These are phyloP conservation scores for Aleiodes alternator DNA, from an alignment of 2,888 invertebrate genomes.

Conservation along the genomic window DNA sequence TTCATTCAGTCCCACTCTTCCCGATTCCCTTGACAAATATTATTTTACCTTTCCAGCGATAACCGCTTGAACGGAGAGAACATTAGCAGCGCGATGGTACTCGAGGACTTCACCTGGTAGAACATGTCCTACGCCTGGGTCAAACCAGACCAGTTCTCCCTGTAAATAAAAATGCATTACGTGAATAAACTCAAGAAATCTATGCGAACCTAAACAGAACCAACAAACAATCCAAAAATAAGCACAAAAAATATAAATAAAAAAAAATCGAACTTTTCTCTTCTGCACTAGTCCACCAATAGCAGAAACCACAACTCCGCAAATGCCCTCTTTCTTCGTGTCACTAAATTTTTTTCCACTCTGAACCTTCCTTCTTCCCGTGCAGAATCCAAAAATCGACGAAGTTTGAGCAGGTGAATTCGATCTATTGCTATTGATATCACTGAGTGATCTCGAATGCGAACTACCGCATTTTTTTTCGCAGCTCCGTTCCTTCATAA, in stretches of 20 bases:
- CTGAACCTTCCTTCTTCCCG: slow-evolving; percentile 64
- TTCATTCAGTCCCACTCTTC: not conserved
- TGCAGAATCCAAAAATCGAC: slow-evolving; percentile 72
- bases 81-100: slow-evolving; percentile 92
- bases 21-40: not conserved
- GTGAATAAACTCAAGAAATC: not conserved
- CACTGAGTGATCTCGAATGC: slow-evolving; percentile 60
- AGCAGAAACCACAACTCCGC: slow-evolving; percentile 31
- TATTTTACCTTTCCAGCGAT: slow-evolving; percentile 88
- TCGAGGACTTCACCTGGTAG: slow-evolving; percentile 94
- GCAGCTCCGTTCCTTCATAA: not conserved
- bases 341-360: slow-evolving; percentile 53
- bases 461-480: slow-evolving; percentile 58
- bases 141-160: slow-evolving; percentile 96
- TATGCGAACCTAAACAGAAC: slow-evolving; percentile 11
- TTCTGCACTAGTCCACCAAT: slow-evolving; percentile 11
- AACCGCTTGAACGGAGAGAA: slow-evolving; percentile 91
- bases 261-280: slow-evolving; percentile 49
- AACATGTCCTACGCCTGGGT: slow-evolving; percentile 92
- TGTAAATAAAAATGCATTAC: slow-evolving; percentile 54
- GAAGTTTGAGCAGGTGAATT: slow-evolving; percentile 60
- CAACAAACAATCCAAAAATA: not conserved
- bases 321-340: slow-evolving; percentile 34
- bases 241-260: not conserved
- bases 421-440: slow-evolving; percentile 58